phyloP scores from a whole-genome alignment of 2,888 invertebrate species.

The Dromius quadrimaculatus region DNA sequence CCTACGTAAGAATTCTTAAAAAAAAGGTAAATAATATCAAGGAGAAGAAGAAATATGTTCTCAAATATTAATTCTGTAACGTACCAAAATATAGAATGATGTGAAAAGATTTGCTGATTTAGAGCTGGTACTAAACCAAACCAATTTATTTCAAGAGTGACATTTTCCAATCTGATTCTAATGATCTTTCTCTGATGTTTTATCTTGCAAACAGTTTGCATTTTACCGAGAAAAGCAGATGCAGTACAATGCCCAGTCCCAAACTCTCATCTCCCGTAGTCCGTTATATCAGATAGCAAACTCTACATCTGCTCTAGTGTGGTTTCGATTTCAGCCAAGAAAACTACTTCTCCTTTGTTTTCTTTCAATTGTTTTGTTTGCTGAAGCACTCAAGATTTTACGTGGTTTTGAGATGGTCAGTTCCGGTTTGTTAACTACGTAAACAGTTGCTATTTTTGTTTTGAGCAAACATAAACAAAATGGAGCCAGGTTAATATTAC shows the following conservation, averaged over 20 bases:
- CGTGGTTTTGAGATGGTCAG: conserved; percentile 29
- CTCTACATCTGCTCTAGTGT: conserved; percentile 5
- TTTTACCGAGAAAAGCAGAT: conserved; percentile 16
- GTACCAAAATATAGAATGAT: too few species aligned
- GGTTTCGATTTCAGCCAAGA: conserved; percentile 21
- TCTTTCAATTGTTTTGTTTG: conserved; percentile 23
- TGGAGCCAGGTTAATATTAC: conserved; percentile 20
- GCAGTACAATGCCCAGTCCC: conserved; percentile 19
- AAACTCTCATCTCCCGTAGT: conserved; percentile 1
- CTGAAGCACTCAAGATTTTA: conserved; percentile 28
- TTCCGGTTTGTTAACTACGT: conserved; percentile 17
- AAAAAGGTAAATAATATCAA: too few species aligned
- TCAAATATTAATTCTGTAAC: too few species aligned
- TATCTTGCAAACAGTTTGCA: conserved; percentile 11
- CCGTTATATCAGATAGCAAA: conserved; percentile 21
- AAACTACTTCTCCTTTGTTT: conserved; percentile 16
- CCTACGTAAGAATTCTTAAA: too few species aligned
- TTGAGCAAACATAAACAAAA: conserved; percentile 29
- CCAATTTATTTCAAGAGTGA: conserved; percentile 25
- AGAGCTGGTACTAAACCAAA: background rate
- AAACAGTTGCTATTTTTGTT: conserved; percentile 25
- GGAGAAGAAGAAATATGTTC: too few species aligned
- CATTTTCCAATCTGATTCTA: conserved; percentile 5
- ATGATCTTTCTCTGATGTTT: conserved; percentile 1
- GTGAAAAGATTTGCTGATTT: too few species aligned